Evolutionary conservation across 2,797 vertebrate genomes (phyloP).

Genomic region (Tympanoctomys barrerae): DNA sequence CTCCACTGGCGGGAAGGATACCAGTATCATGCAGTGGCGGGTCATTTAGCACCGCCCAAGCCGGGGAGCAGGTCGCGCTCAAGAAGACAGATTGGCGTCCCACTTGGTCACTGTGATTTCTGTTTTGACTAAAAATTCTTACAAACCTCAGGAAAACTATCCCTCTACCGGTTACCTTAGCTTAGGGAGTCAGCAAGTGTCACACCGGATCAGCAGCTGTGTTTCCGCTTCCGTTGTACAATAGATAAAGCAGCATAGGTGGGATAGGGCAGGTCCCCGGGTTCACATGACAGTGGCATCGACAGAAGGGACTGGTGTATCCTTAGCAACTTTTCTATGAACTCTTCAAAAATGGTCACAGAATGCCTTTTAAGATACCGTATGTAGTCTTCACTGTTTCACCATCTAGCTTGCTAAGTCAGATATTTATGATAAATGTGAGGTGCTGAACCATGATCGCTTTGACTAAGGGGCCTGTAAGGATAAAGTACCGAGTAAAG

Average conservation of each 20-base stretch:
- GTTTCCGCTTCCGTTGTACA: constrained; percentile 72
- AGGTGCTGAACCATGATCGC: constrained; percentile 74
- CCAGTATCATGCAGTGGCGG: constrained; percentile 99
- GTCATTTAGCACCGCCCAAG: constrained; percentile 89
- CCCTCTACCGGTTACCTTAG: constrained; percentile 86
- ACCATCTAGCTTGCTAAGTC: constrained; percentile 80
- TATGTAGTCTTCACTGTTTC: constrained; percentile 82
- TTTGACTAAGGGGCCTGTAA: constrained; percentile 59
- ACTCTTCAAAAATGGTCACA: constrained; percentile 87
- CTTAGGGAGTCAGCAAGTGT: constrained; percentile 75
- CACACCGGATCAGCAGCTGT: constrained; percentile 70
- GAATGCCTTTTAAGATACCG: constrained; percentile 87
- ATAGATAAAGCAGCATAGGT: constrained; percentile 79
- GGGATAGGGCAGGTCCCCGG: constrained; percentile 83
- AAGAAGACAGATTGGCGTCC: constrained; percentile 81
- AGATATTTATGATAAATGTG: constrained; percentile 61
- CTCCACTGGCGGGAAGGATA: constrained; percentile 98
- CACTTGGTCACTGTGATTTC: constrained; percentile 90
- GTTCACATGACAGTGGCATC: constrained; percentile 83
- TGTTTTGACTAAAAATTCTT: constrained; percentile 83
- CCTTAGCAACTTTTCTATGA: constrained; percentile 85
- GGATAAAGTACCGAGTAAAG: neutral
- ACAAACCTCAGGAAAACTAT: constrained; percentile 91
- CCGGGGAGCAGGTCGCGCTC: neutral
- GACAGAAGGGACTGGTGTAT: constrained; percentile 75